Base-by-base conservation (phyloP, 2,797 vertebrate genomes). In the Fistularia tabacaria region DNA sequence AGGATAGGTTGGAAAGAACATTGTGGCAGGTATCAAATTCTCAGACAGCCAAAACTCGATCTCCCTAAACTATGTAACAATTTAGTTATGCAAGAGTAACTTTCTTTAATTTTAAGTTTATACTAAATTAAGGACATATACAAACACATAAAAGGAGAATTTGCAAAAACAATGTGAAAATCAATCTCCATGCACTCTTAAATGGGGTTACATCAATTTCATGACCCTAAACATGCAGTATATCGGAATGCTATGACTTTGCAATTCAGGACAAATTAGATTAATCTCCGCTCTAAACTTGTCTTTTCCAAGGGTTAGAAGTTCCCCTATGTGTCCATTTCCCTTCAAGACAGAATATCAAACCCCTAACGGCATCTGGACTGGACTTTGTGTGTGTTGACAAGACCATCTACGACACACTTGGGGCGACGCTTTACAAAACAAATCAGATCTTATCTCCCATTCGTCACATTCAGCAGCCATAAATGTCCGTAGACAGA, bases 1-100 rank as follows among this genome's bases (percentile, higher is more conserved):
- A 58, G 74, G 43, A 78, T 65, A 75, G 71, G 74, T 77, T 84
- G 73, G 65, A 53, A 61, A 65, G 56, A 7, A 38, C 42, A 45
- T 50, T 59, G 53, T 67, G 49, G 58, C 57, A 54, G 53, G 42
- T 40, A 48, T 46, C 56, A 25, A 25, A 25, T 25, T 25, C 2
- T 25, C 57, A 64, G 66, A 55, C 68, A 56, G 59, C 62, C 76
- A 77, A 56, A 66, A 25, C 39, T 41, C 39, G 41, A 10, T 10
- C 10, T 40, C 39, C 10, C 39, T 40, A 40, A 40, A 40, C 39
- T 40, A 10, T 5, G 25, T 25, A 25, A 25, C 25, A 3, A 25
- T 25, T 25, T 25, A 2, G 5, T 25, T 25, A 25, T 25, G 25
- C 25, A 25, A 25, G 25, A 25, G 25, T 25, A 2, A 25, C 25